Base-by-base conservation (phyloP, 2,113 vertebrate species). In the Vidua chalybeata region DNA sequence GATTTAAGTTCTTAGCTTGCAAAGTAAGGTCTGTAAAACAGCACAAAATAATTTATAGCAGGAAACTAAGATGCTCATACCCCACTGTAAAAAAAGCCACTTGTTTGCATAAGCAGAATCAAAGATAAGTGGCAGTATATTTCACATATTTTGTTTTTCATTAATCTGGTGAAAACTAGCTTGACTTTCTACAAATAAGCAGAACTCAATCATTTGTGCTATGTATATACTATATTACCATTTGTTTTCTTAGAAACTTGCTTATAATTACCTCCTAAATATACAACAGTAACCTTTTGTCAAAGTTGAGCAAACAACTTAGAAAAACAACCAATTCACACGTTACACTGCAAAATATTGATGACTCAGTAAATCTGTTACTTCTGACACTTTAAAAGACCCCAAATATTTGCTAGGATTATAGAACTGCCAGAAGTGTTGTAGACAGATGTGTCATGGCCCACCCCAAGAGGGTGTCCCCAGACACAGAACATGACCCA, bases 391-490 rank as follows among this genome's bases (percentile, higher is more conserved):
- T 64, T 80, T 1, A 28, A 16, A 83, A 68, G 46, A 24, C 1
- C 0, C 27, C 19, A 21, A 62, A 17, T 37, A 91, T 28, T 72
- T 49, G 16, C 13, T 22, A 24, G 2, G 17, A 37, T 27, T 52
- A 46, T 4, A 72, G 58, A 90, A 58, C 3, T 16, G 45, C 21
- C 5, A 75, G 11, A 75, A 43, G 35, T n/a, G 35, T n/a, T 66
- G 3, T 0, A 48, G 59, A 6, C 18, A 54, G 58, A 46, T 3
- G 21, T 37, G 48, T 11, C 28, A 4, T 0, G 86, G 59, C 23
- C 21, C 37, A 7, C 45, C 54, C 20, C 21, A n/a, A 43, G 39
- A 79, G 45, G 10, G 1, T 26, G 54, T 48, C 64, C 69, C 2
- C 3, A 68, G 33, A 15, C 46, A 62, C 22, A 39, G 22, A 20